phyloP scores from a whole-genome alignment of 2,797 vertebrate species.

The Tamandua tetradactyla region DNA sequence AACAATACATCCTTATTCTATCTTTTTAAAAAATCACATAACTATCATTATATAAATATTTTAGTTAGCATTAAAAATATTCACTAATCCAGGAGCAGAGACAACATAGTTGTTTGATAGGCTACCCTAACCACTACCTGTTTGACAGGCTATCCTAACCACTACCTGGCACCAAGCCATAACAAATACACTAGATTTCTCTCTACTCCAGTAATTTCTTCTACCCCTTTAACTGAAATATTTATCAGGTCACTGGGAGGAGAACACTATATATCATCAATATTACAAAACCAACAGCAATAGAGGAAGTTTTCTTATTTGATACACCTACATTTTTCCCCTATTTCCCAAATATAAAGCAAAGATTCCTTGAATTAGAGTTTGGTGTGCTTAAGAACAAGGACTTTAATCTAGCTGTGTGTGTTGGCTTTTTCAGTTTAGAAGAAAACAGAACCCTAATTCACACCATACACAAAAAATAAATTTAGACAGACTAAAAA shows the following conservation, averaged over 20 bases:
- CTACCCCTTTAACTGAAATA: neutral
- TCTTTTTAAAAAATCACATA: neutral
- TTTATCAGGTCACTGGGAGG: neutral
- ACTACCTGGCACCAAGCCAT: neutral
- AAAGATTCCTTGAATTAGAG: neutral
- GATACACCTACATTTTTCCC: neutral
- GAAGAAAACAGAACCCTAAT: constrained; percentile 21
- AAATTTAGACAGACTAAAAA: neutral
- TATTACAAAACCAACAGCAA: neutral
- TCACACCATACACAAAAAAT: neutral
- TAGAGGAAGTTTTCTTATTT: neutral
- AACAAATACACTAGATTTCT: neutral
- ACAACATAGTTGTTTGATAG: neutral
- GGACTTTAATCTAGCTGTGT: neutral
- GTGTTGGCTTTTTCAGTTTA: neutral
- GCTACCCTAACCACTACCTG: neutral
- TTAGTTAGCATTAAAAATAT: neutral
- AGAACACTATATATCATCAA: neutral
- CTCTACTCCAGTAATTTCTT: neutral
- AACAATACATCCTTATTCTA: neutral
- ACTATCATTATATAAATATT: neutral
- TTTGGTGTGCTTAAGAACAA: accelerated
- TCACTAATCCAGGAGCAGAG: neutral
- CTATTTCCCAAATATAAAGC: neutral
- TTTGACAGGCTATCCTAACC: neutral